phyloP scores from a whole-genome alignment of 2,888 invertebrate species.

The Laspeyria flexula region DNA sequence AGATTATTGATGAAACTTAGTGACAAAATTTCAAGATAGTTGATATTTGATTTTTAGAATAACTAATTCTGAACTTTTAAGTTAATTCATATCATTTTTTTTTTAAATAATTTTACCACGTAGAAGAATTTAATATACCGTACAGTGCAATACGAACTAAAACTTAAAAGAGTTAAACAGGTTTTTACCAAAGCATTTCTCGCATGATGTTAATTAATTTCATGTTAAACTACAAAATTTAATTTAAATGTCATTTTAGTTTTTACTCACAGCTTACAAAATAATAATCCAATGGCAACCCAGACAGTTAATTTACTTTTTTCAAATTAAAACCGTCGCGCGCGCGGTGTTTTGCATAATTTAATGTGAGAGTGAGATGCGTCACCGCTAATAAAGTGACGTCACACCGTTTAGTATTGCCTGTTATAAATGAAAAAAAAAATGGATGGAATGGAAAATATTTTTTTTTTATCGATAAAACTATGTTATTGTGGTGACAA shows the following conservation, averaged over 20 bases:
- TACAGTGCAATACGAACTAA: too few species aligned
- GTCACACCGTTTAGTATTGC: conserved; percentile 38
- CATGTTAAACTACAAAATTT: conserved; percentile 1
- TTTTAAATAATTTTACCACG: too few species aligned
- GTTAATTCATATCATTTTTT: too few species aligned
- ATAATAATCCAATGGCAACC: conserved; percentile 45
- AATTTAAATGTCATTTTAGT: conserved; percentile 18
- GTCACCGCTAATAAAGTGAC: conserved; percentile 34
- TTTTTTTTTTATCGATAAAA: conserved; percentile 28
- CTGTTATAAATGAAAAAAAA: conserved; percentile 39
- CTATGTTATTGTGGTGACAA: conserved; percentile 23
- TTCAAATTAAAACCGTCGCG: conserved; percentile 45
- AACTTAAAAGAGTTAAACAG: background rate
- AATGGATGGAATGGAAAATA: too few species aligned
- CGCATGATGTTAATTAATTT: conserved; percentile 26
- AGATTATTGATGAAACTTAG: too few species aligned
- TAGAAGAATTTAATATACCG: too few species aligned
- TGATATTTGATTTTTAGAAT: too few species aligned
- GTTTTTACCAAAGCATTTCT: conserved; percentile 3
- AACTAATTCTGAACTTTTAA: too few species aligned
- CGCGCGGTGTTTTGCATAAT: conserved; percentile 62
- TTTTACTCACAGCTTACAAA: conserved; percentile 29
- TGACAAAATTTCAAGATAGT: too few species aligned
- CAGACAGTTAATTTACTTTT: conserved; percentile 46
- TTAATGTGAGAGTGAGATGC: conserved; percentile 40